Conservation (phyloP, 2,888 invertebrate genomes). For the Napeogenes inachia region DNA sequence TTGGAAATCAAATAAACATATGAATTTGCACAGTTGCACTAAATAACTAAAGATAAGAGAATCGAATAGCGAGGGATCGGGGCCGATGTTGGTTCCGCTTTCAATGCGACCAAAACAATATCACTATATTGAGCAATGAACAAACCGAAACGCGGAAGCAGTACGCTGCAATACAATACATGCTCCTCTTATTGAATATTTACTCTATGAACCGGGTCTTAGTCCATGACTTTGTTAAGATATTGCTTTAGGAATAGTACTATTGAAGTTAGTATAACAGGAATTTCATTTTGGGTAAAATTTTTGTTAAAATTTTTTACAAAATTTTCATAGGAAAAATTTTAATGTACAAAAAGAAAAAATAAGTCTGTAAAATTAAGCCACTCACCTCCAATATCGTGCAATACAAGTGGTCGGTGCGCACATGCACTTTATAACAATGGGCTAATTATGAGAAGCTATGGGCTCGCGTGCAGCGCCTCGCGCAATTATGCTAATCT, state of each 20-base stretch:
- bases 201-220: conserved; percentile 42
- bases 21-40: conserved; percentile 22
- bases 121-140: conserved; percentile 60
- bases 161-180: conserved; percentile 56
- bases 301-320: neutral
- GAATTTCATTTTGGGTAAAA: neutral
- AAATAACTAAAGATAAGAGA: conserved; percentile 17
- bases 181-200: conserved; percentile 62
- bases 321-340: neutral
- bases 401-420: conserved; percentile 25
- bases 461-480: conserved; percentile 62
- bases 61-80: conserved; percentile 16
- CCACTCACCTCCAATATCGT: conserved; percentile 23
- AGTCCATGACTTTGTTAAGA: conserved; percentile 38
- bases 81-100: conserved; percentile 40
- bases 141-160: conserved; percentile 56
- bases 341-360: neutral
- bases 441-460: conserved; percentile 67
- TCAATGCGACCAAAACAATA: conserved; percentile 61
- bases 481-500: conserved; percentile 70
- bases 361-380: conserved; percentile 1
- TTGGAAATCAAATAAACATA: conserved; percentile 7
- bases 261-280: conserved; percentile 25
- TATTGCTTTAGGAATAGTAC: conserved; percentile 21
- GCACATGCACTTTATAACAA: conserved; percentile 42